Base-by-base conservation (phyloP, 2,113 vertebrate genomes). In the Catharus minimus region DNA sequence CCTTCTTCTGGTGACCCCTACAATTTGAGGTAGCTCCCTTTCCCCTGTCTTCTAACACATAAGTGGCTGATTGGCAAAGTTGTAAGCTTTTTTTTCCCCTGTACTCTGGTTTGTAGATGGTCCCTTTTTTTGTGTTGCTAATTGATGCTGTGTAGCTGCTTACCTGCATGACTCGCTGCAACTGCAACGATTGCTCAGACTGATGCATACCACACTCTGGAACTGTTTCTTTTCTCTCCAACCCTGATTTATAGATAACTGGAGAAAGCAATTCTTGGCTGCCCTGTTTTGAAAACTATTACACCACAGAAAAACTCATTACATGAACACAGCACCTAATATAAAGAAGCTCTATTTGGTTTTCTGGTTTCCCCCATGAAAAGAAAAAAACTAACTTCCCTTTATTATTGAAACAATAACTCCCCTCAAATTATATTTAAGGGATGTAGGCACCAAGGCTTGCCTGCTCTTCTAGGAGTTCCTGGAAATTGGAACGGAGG, bases 201-300 rank as follows among this genome's bases (percentile, higher is more conserved):
- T 75, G 57, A 65, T 85, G 81, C 71, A 65, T 81, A 74, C 74
- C 90, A 71, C 15, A 4, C 41, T 89, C 64, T 71, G 43, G 72
- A 72, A 77, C 64, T 66, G 52, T 78, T 90, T 79, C 55, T 92
- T 77, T 56, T 88, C 72, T 91, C 33, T 91, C 58, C 67, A 87
- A 7, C 26, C 69, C 52, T 93, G 88, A 92, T 95, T 92, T 95
- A 82, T 87, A 88, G 80, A 79, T 89, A 95, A 86, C 58, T 65
- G 55, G 43, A 94, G 72, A 79, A 62, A 69, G 72, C 65, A 89
- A 53, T 93, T 77, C 53, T 93, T 93, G 86, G 53, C 85, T 96
- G 60, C 26, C 36, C 60, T 92, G 71, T 86, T 95, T 90, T 94
- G 75, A 95, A 76, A 93, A 88, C 65, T 61, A 7, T 46, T 93